phyloP scores from a whole-genome alignment of 1,140 invertebrate species.

The Panagrolaimus sp. region DNA sequence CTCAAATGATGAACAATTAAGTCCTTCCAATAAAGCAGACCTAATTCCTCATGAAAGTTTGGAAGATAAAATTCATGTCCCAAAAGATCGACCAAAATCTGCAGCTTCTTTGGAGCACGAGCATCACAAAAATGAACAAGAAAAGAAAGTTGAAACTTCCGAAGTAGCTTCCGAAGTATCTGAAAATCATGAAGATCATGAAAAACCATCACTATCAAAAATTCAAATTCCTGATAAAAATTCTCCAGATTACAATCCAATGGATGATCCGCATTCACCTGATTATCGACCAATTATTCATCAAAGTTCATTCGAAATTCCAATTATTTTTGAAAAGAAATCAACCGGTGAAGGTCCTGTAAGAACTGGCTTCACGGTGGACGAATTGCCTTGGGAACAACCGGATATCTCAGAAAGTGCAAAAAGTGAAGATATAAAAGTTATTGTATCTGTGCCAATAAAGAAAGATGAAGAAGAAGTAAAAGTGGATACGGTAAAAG shows the following conservation, averaged over 20 bases:
- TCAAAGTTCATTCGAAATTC: conserved; percentile 6
- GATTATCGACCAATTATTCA: conserved; percentile 10
- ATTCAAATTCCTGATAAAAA: background rate
- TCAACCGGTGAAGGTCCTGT: conserved; percentile 5
- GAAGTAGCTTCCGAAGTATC: too few species aligned
- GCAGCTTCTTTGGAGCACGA: background rate
- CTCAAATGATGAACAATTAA: background rate
- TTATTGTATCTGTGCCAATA: background rate
- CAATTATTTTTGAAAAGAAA: conserved; percentile 11
- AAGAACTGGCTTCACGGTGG: background rate
- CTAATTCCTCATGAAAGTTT: background rate
- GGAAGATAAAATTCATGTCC: background rate
- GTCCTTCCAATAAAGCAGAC: background rate
- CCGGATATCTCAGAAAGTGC: background rate
- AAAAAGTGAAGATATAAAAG: background rate
- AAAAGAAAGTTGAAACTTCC: background rate
- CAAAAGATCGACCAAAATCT: background rate
- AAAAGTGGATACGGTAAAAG: background rate
- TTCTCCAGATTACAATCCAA: background rate
- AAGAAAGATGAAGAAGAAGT: background rate
- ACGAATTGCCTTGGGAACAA: background rate
- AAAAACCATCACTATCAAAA: background rate
- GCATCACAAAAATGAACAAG: background rate
- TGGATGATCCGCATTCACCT: background rate
- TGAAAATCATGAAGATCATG: too few species aligned